Evolutionary conservation across 2,797 vertebrate species (phyloP).

Genomic region (Monodelphis domestica): DNA sequence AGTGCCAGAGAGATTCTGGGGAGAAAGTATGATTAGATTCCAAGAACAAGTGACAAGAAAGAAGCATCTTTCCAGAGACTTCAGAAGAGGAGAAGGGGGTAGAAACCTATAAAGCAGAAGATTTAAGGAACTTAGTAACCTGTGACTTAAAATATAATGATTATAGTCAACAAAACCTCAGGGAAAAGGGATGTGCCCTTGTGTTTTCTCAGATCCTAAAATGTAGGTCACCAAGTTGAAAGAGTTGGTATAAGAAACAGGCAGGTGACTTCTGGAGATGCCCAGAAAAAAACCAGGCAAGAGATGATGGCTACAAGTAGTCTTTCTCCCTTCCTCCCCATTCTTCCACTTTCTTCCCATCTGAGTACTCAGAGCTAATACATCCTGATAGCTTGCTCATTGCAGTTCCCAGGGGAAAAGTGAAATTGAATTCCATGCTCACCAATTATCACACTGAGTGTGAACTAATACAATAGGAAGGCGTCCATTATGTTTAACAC

Average conservation of each 20-base stretch:
- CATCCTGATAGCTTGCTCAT: not conserved
- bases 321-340: not conserved
- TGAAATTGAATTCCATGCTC: conserved; percentile 11
- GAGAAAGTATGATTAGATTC: not conserved
- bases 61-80: not conserved
- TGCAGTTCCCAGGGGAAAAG: conserved; percentile 52
- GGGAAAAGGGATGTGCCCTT: not conserved
- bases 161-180: not conserved
- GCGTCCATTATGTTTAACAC: not conserved
- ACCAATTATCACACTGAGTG: not conserved
- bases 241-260: not conserved
- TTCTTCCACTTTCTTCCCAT: not conserved
- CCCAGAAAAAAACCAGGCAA: not conserved
- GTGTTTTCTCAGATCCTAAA: conserved; percentile 3
- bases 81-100: not conserved
- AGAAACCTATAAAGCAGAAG: not conserved
- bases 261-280: not conserved
- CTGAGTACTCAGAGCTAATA: not conserved
- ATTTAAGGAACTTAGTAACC: not conserved
- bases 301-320: not conserved
- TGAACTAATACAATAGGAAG: not conserved
- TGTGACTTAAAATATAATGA: not conserved
- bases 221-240: not conserved
- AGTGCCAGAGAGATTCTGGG: not conserved
- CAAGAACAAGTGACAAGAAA: not conserved